These are phyloP conservation scores for Microcebus lehilahytsara DNA, from an alignment of 2,113 vertebrate species.

Conservation along the genomic window DNA sequence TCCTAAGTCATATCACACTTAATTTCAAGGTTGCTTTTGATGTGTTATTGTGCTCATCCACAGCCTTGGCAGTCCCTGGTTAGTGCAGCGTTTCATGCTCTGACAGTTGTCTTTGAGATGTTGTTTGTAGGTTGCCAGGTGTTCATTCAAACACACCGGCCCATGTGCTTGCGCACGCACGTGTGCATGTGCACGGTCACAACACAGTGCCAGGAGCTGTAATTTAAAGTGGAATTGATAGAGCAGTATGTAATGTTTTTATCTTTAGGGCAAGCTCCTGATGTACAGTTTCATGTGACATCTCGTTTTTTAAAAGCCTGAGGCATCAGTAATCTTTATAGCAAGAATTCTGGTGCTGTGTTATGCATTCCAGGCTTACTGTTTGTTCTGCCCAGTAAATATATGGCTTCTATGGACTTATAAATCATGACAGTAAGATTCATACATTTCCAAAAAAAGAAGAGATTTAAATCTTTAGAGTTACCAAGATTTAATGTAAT, in stretches of 20 bases:
- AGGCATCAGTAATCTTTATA: constrained; percentile 70
- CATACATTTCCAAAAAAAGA: constrained; percentile 61
- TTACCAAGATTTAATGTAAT: not conserved
- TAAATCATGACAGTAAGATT: constrained; percentile 81
- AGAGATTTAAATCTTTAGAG: constrained; percentile 63
- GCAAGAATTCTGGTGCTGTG: constrained; percentile 65
- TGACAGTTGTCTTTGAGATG: not conserved
- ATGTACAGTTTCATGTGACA: constrained; percentile 74
- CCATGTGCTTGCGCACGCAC: not conserved
- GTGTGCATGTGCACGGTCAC: not conserved
- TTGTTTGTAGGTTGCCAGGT: constrained; percentile 16
- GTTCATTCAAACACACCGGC: not conserved
- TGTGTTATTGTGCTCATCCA: fast-evolving
- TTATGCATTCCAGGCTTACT: constrained; percentile 76
- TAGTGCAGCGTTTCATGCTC: not conserved
- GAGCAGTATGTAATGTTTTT: constrained; percentile 37
- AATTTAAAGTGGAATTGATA: constrained; percentile 70
- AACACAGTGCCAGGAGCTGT: constrained; percentile 63
- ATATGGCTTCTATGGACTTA: constrained; percentile 77
- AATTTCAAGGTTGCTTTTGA: not conserved
- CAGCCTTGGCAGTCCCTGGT: not conserved
- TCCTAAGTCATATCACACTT: no score
- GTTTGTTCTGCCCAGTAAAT: constrained; percentile 71
- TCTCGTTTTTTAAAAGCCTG: constrained; percentile 71
- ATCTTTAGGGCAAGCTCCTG: constrained; percentile 51